Conservation (phyloP, 2,113 vertebrate genomes). For the Pseudorhombus dupliciocellatus region DNA sequence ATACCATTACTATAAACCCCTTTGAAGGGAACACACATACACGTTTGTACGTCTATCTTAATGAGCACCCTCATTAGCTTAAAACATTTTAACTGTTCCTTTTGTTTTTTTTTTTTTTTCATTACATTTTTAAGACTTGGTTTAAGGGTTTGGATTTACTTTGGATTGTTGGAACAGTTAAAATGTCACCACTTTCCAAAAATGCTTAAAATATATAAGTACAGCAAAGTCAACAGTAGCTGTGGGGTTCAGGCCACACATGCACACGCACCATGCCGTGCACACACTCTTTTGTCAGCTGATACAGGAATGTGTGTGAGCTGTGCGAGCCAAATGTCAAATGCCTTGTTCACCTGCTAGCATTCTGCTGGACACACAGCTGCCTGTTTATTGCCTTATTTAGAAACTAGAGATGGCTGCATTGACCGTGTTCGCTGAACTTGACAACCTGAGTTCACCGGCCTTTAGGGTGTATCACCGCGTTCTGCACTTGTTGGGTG, state of each 20-base stretch:
- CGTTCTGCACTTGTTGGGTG: not conserved
- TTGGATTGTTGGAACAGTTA: no score
- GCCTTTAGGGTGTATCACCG: not conserved
- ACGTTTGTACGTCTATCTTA: no score
- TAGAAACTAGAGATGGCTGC: slow-evolving; percentile 4
- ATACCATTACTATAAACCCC: not conserved
- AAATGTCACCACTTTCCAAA: no score
- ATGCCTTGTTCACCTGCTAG: slow-evolving; percentile 70
- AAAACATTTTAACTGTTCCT: no score
- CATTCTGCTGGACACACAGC: slow-evolving; percentile 39
- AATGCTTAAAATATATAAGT: no score
- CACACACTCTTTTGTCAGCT: slow-evolving; percentile 65
- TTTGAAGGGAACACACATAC: no score
- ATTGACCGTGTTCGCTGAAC: slow-evolving; percentile 23
- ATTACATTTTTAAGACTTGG: no score
- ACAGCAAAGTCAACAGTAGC: not conserved
- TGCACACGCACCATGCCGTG: not conserved
- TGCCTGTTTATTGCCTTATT: slow-evolving; percentile 19
- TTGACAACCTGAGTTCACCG: not conserved
- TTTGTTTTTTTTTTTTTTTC: no score
- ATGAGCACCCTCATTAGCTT: not conserved
- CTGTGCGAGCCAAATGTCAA: slow-evolving; percentile 61
- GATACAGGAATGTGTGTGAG: slow-evolving; percentile 63
- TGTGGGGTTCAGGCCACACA: not conserved
- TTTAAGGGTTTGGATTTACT: no score